Base-by-base conservation (phyloP, 2,888 invertebrate species). In the Diogma glabrata region DNA sequence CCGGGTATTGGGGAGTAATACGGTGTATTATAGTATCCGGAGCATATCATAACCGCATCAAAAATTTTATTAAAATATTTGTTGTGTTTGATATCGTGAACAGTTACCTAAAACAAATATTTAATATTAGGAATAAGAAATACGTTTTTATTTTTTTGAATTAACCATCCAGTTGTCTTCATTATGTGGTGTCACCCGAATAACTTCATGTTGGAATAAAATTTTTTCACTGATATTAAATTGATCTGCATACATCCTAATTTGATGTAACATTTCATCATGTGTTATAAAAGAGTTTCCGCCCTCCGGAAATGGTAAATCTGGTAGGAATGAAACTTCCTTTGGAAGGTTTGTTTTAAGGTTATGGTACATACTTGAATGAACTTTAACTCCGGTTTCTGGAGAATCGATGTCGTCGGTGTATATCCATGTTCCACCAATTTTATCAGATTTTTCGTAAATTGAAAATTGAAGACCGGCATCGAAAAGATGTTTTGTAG, bases 341-440 rank as follows among this genome's bases (percentile, higher is more conserved):
- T 90, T 90, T 0, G 92, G 91, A 4, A 91, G 73, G 67, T 91
- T 91, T 0, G 90, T 89, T 62, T 90, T 82, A 49, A 92, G 72
- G 62, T 82, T 83, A 62, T 84, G 79, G 63, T 92, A 92, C 87
- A 91, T 89, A 71, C 88, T 87, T 43, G 89, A 84, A 65, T 89
- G 88, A 43, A 89, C 77, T 62, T 88, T 85, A 17, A 72, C 75
- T 2, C 84, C 87, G 17, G 77, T 76, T 54, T 77, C 71, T n/a
- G n/a, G n/a, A n/a, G n/a, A n/a, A n/a, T n/a, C n/a, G n/a, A n/a
- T n/a, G n/a, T n/a, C n/a, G 55, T 86, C 83, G 0, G 83, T 83
- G 64, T 87, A 89, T 4, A 87, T 81, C 92, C 92, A 92, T 17
- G 89, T 89, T 24, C 92, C 92, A 14, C 91, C 91, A 19, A 90